Evolutionary conservation across 53 echinoderm and acorn worm genomes (phyloP).

Genomic region (Astropecten irregularis): DNA sequence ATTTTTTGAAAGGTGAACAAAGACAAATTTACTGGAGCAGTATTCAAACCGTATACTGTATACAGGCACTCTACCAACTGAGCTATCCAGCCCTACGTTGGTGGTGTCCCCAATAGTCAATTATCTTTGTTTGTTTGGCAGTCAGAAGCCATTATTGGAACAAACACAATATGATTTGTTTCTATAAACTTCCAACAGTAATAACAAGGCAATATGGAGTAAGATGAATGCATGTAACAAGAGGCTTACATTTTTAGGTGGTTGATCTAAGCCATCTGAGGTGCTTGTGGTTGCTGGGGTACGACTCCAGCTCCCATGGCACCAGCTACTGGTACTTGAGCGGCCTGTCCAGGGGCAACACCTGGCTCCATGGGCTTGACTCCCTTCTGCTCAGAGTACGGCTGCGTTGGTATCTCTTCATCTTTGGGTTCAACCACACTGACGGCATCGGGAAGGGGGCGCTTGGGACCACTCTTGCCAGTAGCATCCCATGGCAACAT

Average conservation of each 20-base stretch:
- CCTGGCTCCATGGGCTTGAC: slow-evolving; percentile 77
- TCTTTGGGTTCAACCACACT: slow-evolving; percentile 98
- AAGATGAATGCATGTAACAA: not conserved
- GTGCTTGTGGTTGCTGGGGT: slow-evolving; percentile 62
- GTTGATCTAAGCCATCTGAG: slow-evolving; percentile 38
- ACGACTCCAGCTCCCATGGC: slow-evolving; percentile 31
- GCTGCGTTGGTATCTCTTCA: slow-evolving; percentile 76
- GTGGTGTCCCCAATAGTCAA: no score
- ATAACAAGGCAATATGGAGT: not conserved
- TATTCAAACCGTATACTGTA: no score
- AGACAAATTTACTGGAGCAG: no score
- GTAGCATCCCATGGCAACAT: slow-evolving; percentile 90
- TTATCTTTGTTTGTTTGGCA: no score
- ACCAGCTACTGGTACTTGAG: slow-evolving; percentile 35
- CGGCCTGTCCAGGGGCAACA: slow-evolving; percentile 54
- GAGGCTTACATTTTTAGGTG: not conserved
- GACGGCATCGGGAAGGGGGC: slow-evolving; percentile 93
- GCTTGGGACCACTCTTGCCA: slow-evolving; percentile 94
- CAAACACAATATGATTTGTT: not conserved
- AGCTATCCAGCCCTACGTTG: no score
- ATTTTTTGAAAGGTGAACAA: not conserved
- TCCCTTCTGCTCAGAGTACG: slow-evolving; percentile 99
- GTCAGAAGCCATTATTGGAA: not conserved
- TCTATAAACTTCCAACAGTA: not conserved
- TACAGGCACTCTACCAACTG: no score